Evolutionary conservation across 1,140 invertebrate species (phyloP), one percentile per base, ranked within the genome.

Genomic region (Drosophila pseudoobscura): DNA sequence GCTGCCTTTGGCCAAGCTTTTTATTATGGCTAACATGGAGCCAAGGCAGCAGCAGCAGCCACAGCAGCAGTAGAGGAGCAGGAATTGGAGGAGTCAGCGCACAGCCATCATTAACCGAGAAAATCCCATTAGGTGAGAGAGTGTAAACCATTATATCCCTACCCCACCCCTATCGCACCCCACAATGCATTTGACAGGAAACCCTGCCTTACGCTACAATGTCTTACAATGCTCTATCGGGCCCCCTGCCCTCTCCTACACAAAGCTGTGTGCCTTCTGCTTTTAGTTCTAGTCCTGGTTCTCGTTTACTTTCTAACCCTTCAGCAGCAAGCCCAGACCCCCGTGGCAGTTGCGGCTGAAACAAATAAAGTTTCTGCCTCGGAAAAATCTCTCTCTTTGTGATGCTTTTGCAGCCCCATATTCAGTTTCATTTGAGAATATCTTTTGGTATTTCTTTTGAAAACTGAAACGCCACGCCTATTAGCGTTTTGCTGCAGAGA

Each of bases 51-150:
- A 39, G 35, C 35, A 13, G 11, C 35, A 13, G 11, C 35, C 3
- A 4, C 35, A 39, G 35, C 35, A 13, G 11, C 35, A 13, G 35
- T 0, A 13, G 35, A 13, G 35, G 35, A 0, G 35, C 11, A 5
- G 35, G 35, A 11, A 68, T 65, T 5, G 50, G 59, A 22, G 71
- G 61, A 61, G 78, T 66, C 58, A 68, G 68, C 52, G 89, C 80
- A 50, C 89, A 90, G 74, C 89, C 83, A 76, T 90, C 89, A 83
- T 90, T 90, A 89, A 91, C 90, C 68, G 90, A 91, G 83, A 91
- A 91, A 91, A 91, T 91, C 75, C 90, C 90, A 70, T 89, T 91
- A 90, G 90, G 90, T 91, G 75, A 91, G 24, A 26, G 89, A 75
- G 55, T 57, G 72, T 75, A 76, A 39, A 70, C 66, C 64, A 53